A percentile compares a stretch with the other conserved stretches of the same genome.
phyloP scores from a whole-genome alignment of 2,113 vertebrate species.

The Campylorhamphus procurvoides region DNA sequence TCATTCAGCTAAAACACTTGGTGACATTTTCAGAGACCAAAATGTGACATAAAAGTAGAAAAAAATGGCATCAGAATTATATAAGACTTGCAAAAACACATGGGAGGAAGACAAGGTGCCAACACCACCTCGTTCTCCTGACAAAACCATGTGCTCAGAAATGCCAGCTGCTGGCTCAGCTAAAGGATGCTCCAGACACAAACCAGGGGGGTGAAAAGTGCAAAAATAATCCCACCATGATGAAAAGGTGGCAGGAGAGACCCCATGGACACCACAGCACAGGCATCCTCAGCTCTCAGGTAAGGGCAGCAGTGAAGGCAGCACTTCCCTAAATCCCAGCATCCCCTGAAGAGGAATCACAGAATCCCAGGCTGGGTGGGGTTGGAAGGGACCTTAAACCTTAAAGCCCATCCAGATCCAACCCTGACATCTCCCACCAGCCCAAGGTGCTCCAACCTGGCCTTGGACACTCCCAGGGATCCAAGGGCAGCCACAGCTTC shows the following conservation, averaged over 20 bases:
- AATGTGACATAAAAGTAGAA: neutral
- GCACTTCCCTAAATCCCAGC: rapidly evolving
- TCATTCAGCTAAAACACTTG: neutral
- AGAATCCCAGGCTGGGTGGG: neutral
- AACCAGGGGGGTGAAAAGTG: neutral
- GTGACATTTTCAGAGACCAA: neutral
- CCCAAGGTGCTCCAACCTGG: neutral
- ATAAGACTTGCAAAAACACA: rapidly evolving
- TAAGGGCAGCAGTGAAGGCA: neutral
- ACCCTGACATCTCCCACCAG: rapidly evolving
- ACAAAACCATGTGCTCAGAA: neutral
- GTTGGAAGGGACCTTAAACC: too few species aligned
- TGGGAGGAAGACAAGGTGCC: rapidly evolving
- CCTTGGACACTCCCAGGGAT: neutral
- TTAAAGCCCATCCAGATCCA: neutral
- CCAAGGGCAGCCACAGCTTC: neutral
- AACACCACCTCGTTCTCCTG: rapidly evolving
- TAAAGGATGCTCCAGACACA: neutral
- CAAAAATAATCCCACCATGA: rapidly evolving
- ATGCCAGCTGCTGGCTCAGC: neutral
- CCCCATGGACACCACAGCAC: rapidly evolving
- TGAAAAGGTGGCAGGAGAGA: rapidly evolving
- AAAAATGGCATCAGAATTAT: neutral
- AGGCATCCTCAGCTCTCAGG: neutral
- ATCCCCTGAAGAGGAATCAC: neutral